A percentile compares a stretch with the other conserved stretches of the same genome.
phyloP scores from a whole-genome alignment of 2,888 invertebrate species.

The Chrysomela aeneicollis region DNA sequence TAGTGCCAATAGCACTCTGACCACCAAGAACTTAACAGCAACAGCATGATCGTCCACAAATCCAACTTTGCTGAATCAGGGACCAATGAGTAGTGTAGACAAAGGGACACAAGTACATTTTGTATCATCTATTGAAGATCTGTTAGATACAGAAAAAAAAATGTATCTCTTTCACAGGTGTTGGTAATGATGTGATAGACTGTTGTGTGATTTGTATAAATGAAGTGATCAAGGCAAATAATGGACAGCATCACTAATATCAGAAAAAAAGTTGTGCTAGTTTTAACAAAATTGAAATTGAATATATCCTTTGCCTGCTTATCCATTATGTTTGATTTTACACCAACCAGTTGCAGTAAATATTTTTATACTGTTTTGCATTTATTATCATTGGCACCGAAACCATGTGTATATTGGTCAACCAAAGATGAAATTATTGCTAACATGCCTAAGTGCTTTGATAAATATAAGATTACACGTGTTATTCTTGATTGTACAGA shows the following conservation, averaged over 20 bases:
- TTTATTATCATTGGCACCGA: slow-evolving; percentile 19
- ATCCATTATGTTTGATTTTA: slow-evolving; percentile 17
- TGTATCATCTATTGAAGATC: slow-evolving; percentile 6
- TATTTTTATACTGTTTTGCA: slow-evolving; percentile 22
- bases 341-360: slow-evolving; percentile 19
- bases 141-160: slow-evolving; percentile 17
- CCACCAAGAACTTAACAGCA: too few relatives aligned
- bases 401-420: slow-evolving; percentile 19
- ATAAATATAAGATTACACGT: slow-evolving; percentile 19
- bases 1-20: slow-evolving; percentile 9
- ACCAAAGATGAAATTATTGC: slow-evolving; percentile 17
- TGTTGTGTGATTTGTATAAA: slow-evolving; percentile 21
- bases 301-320: slow-evolving; percentile 24
- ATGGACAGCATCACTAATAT: slow-evolving; percentile 15
- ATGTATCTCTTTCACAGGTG: slow-evolving; percentile 18
- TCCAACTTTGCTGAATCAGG: slow-evolving; percentile 12
- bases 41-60: too few relatives aligned
- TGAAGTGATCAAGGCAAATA: slow-evolving; percentile 16
- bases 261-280: slow-evolving; percentile 18
- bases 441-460: slow-evolving; percentile 16
- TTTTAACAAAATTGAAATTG: slow-evolving; percentile 19
- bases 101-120: slow-evolving; percentile 19
- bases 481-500: slow-evolving; percentile 20
- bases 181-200: slow-evolving; percentile 20
- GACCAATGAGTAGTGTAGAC: slow-evolving; percentile 6